Conservation (phyloP, 2,797 vertebrate species). For the Amniataba percoides region DNA sequence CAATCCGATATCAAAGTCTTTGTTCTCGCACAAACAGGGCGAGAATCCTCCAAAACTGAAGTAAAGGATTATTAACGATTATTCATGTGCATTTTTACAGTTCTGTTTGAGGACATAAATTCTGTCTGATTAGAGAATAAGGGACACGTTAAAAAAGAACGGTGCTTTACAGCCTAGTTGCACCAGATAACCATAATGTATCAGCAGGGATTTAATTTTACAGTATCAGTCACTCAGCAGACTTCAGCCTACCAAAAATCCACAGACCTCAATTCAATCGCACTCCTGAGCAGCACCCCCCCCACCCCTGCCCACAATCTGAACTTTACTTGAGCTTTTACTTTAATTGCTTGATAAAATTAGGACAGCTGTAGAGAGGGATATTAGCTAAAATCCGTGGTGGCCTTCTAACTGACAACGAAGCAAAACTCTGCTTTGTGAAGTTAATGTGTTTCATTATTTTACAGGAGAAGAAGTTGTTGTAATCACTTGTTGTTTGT, state of each 20-base stretch:
- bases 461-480: background rate
- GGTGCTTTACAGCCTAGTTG: constrained; percentile 8
- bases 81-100: background rate
- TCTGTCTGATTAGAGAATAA: background rate
- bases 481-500: background rate
- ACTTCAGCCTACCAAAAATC: background rate
- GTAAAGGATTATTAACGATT: background rate
- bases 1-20: constrained; percentile 25
- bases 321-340: background rate
- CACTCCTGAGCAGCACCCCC: background rate
- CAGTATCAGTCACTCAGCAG: background rate
- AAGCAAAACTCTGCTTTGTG: background rate
- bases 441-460: background rate
- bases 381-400: background rate
- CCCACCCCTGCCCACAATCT: background rate
- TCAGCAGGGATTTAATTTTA: constrained; percentile 20
- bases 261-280: background rate
- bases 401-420: background rate
- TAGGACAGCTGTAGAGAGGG: background rate
- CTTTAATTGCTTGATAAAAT: constrained; percentile 3
- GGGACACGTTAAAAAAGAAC: background rate
- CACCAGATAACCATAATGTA: constrained; percentile 25
- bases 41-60: constrained; percentile 8
- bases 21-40: constrained; percentile 12
- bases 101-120: background rate